Evolutionary conservation across 1,140 invertebrate genomes (phyloP).

Genomic region (Metaphire vulgaris): DNA sequence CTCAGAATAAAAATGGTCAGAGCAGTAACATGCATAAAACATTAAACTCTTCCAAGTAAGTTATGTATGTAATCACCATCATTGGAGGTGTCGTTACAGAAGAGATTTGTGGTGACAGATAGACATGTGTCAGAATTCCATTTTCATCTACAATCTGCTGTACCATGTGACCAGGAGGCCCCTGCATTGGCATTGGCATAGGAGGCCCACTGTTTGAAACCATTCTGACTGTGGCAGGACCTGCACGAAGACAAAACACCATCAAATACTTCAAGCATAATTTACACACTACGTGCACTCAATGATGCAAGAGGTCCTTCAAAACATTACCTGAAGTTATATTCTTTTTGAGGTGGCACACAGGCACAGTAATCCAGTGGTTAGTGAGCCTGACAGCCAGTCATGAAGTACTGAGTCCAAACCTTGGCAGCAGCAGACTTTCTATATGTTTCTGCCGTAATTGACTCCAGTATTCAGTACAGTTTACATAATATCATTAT

Average conservation of each 20-base stretch:
- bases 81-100: constrained; percentile 38
- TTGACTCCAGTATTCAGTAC: no score
- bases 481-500: no score
- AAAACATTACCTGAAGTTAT: background rate
- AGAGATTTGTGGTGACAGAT: constrained; percentile 67
- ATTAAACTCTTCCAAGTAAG: no score
- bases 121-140: constrained; percentile 73
- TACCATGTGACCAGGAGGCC: constrained; percentile 78
- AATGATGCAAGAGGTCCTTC: background rate
- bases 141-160: constrained; percentile 83
- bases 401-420: no score
- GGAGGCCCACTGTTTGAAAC: constrained; percentile 70
- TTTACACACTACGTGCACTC: background rate
- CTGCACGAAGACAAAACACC: constrained; percentile 43
- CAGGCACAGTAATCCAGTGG: background rate
- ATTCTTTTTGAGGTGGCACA: background rate
- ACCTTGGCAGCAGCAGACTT: no score
- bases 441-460: no score
- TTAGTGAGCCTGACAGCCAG: no score
- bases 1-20: no score
- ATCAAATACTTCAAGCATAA: background rate
- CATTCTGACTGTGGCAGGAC: constrained; percentile 74
- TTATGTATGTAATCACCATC: constrained; percentile 45
- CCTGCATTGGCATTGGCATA: constrained; percentile 76
- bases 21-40: no score